Conservation (phyloP, 1,140 invertebrate species). For the Sweltsa coloradensis region DNA sequence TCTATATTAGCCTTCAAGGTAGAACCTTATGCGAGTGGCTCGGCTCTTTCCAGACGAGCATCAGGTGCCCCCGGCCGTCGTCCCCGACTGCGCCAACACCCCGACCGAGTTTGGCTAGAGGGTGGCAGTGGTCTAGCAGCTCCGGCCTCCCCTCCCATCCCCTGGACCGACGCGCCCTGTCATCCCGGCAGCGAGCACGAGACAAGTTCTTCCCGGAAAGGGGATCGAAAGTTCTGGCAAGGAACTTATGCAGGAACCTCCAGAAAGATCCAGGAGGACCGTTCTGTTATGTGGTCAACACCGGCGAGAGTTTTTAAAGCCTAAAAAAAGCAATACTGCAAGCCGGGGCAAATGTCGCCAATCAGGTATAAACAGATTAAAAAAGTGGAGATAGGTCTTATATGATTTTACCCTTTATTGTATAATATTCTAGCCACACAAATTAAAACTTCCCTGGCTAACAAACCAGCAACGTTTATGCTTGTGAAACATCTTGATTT, state of each 20-base stretch:
- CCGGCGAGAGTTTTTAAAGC: too few relatives aligned
- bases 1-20: too few relatives aligned
- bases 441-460: too few relatives aligned
- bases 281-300: constrained; percentile 36
- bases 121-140: not conserved
- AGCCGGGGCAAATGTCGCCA: constrained; percentile 29
- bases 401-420: too few relatives aligned
- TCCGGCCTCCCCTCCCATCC: constrained; percentile 1
- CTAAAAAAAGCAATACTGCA: constrained; percentile 32
- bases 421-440: too few relatives aligned
- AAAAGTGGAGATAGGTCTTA: too few relatives aligned
- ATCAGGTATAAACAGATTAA: too few relatives aligned
- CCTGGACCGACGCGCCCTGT: not conserved
- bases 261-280: constrained; percentile 30
- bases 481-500: too few relatives aligned
- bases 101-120: not conserved
- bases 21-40: too few relatives aligned
- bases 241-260: constrained; percentile 40
- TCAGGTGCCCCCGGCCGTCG: not conserved
- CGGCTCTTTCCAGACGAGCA: too few relatives aligned
- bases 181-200: not conserved
- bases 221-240: constrained; percentile 23
- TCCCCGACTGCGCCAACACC: not conserved
- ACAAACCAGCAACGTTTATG: too few relatives aligned
- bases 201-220: constrained; percentile 19